Base-by-base conservation (phyloP, 2,888 invertebrate species). In the Orthonevra nobilis region DNA sequence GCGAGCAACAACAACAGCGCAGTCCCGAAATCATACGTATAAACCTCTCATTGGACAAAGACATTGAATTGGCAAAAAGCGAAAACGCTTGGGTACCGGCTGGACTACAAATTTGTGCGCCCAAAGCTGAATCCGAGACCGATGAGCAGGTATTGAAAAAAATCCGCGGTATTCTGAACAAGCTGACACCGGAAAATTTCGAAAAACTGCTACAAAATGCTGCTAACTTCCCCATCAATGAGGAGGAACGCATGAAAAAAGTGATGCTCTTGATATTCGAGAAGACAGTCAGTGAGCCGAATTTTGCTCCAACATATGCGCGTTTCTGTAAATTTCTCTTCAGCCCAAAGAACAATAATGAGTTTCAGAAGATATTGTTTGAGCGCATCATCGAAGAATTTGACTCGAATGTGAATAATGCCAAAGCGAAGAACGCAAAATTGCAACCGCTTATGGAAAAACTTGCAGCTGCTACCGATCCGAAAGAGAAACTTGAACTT, bases 221-320 rank as follows among this genome's bases (percentile, higher is more conserved):
- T 83, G 83, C 85, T 2, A 84, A 82, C 54, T 86, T 87, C 12
- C 83, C 83, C 3, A 85, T 87, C 82, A 85, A 86, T 56, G 84
- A 83, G 0, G 83, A 84, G 30, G 84, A 84, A 26, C 85, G 86
- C 66, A 87, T 87, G 83, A 85, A 86, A 1, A 79, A 87, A 85
- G 85, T 87, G 2, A 87, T 87, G 87, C 74, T 87, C 54, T 81
- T 87, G 5, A 87, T 87, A 15, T 87, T 87, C n/a, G 87, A 87
- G 68, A 87, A 87, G 81, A 87, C 87, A 2, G 84, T 87, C 0
- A 87, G 87, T 34, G 87, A 87, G 32, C 87, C 87, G 0, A 87
- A 87, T 75, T 87, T 87, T 61, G 87, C 87, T 0, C 87, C 87
- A 6, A 87, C 86, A 0, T 87, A 87, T 68, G 87, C 87, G 0